Base-by-base conservation (phyloP, 1,140 invertebrate species). In the Trachelipus rathkii region DNA sequence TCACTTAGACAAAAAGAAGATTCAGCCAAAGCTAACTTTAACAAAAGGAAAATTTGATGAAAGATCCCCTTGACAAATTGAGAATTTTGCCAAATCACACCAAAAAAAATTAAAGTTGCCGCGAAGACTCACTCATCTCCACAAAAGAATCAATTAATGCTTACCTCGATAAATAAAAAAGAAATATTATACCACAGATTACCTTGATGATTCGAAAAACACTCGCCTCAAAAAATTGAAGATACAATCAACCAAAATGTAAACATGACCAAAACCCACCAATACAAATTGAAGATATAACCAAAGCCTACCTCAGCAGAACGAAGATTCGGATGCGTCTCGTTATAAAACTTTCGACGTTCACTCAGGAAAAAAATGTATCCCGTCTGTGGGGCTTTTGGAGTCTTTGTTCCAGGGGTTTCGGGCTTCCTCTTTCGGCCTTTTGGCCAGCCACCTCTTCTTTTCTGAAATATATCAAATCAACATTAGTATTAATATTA, bases 391-490 rank as follows among this genome's bases (percentile, higher is more conserved):
- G 88, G 88, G 44, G 88, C 88, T 83, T 88, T 87, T 13, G 88
- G 88, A 13, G 87, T 86, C 71, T 86, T 84, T 77, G 87, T 79
- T 50, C 83, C 83, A 21, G 83, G 84, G 23, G 87, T 82, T 74
- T 87, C 85, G 21, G 86, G 86, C 83, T 89, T 89, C 50, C 89
- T 81, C 82, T 88, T 89, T 53, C 88, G 85, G 0, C 89, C 89
- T 84, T 89, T 89, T 6, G 89, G 89, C 89, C 89, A 89, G 2
- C 89, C 89, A 76, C 89, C 88, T 83, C 87, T 85, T 70, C 85
- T 84, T 83, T 89, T 89, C 78, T 78, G 74, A 19, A 33, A 33
- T 33, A 33, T 3, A 33, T 33, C 33, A 33, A 33, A 33, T 33
- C 33, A 33, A 33, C n/a, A 19, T 5, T 24, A 72, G n/a, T 9